Percentiles rank a stretch among this genome's conserved stretches.
phyloP scores from a whole-genome alignment of 1,140 invertebrate species.

The Sitophilus oryzae region DNA sequence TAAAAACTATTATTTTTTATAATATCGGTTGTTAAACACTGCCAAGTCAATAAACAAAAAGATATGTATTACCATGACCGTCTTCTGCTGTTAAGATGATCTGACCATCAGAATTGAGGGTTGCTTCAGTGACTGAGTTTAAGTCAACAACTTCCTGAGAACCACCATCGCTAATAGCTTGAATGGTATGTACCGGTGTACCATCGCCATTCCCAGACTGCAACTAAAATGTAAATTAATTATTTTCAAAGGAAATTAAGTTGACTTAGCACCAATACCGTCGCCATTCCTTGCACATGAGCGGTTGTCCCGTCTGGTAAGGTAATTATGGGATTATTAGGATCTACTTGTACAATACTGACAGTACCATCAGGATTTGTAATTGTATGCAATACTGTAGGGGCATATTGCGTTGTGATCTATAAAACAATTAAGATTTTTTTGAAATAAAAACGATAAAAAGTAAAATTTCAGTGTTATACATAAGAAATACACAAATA shows the following conservation, averaged over 20 bases:
- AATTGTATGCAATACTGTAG: constrained; percentile 91
- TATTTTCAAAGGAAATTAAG: not conserved
- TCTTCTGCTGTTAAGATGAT: constrained; percentile 92
- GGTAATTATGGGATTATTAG: constrained; percentile 89
- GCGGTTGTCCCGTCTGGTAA: constrained; percentile 93
- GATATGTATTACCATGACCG: constrained; percentile 69
- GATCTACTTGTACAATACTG: constrained; percentile 93
- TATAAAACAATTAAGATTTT: constrained; percentile 34
- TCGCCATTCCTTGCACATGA: constrained; percentile 84
- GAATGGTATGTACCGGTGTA: constrained; percentile 68
- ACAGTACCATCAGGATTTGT: constrained; percentile 95
- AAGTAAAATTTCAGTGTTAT: constrained; percentile 2
- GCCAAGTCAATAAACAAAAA: no score
- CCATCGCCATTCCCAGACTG: constrained; percentile 69
- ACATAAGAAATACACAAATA: constrained; percentile 5
- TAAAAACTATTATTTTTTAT: no score
- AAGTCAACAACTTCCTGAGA: constrained; percentile 75
- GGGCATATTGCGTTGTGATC: constrained; percentile 72
- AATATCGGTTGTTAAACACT: no score
- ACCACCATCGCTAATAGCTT: constrained; percentile 65
- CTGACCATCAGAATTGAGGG: constrained; percentile 85
- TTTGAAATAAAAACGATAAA: constrained; percentile 18
- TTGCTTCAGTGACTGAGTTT: constrained; percentile 80
- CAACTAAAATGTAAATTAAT: constrained; percentile 50
- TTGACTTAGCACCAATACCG: constrained; percentile 52